Percentiles rank a stretch among this genome's conserved stretches.
Evolutionary conservation across 1,140 invertebrate genomes (phyloP).

Genomic region (Pentalonia nigronervosa): DNA sequence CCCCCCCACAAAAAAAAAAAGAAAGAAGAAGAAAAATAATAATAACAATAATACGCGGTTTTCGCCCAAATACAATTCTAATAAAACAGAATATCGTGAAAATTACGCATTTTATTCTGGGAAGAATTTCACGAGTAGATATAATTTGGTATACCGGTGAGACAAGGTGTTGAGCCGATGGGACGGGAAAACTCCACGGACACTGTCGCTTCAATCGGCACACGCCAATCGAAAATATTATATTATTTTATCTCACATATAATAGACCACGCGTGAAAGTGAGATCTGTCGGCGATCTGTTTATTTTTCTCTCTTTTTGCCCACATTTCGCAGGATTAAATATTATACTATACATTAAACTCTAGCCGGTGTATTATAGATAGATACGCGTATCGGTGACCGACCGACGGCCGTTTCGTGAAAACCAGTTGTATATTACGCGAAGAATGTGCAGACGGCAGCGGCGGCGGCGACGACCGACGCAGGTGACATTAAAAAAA

Average conservation of each 20-base stretch:
- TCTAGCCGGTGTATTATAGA: too few relatives aligned
- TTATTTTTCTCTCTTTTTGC: not conserved
- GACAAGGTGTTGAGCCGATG: too few relatives aligned
- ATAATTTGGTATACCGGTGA: not conserved
- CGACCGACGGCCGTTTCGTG: not conserved
- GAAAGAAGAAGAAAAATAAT: too few relatives aligned
- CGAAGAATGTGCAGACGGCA: not conserved
- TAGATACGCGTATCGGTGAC: not conserved
- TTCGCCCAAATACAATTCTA: too few relatives aligned
- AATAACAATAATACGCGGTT: too few relatives aligned
- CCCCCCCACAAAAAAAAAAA: too few relatives aligned
- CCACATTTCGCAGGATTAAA: not conserved
- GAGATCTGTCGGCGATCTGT: not conserved
- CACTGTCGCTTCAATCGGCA: not conserved
- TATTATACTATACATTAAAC: not conserved
- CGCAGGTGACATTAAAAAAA: not conserved
- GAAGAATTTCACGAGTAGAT: not conserved
- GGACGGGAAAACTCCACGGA: too few relatives aligned
- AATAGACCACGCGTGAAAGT: conserved; percentile 9
- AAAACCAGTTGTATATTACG: conserved; percentile 17
- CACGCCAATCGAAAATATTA: not conserved
- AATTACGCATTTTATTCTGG: not conserved
- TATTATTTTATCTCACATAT: not conserved
- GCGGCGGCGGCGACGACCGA: not conserved
- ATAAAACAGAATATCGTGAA: not conserved